Conservation (phyloP, 2,888 invertebrate genomes). For the Corbicula japonica region DNA sequence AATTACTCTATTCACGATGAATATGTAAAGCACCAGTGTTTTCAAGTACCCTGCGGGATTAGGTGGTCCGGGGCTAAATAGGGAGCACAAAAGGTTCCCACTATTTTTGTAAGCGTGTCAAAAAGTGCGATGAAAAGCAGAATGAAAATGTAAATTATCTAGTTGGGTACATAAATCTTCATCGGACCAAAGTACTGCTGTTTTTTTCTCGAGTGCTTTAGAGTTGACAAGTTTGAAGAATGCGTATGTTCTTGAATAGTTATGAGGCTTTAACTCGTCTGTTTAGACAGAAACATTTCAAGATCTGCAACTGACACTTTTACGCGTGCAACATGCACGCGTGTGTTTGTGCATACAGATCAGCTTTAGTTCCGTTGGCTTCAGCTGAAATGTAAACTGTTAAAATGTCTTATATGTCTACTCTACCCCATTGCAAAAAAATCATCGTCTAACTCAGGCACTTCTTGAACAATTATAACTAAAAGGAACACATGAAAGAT, state of each 20-base stretch:
- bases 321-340: too few species aligned
- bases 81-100: slow-evolving; percentile 33
- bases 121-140: slow-evolving; percentile 34
- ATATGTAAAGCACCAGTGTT: slow-evolving; percentile 31
- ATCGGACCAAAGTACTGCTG: not conserved
- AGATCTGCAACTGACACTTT: too few species aligned
- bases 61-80: slow-evolving; percentile 39
- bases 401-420: too few species aligned
- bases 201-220: not conserved
- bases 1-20: slow-evolving; percentile 36
- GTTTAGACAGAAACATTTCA: too few species aligned
- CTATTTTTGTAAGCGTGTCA: slow-evolving; percentile 53
- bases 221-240: not conserved
- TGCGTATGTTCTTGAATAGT: not conserved
- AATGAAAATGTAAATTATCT: slow-evolving; percentile 58
- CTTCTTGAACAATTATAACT: too few species aligned
- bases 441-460: too few species aligned
- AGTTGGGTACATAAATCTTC: slow-evolving; percentile 46
- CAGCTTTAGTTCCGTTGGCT: too few species aligned
- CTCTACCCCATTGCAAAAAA: too few species aligned
- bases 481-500: too few species aligned
- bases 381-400: too few species aligned
- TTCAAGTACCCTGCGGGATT: slow-evolving; percentile 38
- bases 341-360: too few species aligned
- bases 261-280: too few species aligned